Evolutionary conservation across 2,888 invertebrate genomes (phyloP), one percentile per base, ranked within the genome.

Genomic region (Drosophila atripex): DNA sequence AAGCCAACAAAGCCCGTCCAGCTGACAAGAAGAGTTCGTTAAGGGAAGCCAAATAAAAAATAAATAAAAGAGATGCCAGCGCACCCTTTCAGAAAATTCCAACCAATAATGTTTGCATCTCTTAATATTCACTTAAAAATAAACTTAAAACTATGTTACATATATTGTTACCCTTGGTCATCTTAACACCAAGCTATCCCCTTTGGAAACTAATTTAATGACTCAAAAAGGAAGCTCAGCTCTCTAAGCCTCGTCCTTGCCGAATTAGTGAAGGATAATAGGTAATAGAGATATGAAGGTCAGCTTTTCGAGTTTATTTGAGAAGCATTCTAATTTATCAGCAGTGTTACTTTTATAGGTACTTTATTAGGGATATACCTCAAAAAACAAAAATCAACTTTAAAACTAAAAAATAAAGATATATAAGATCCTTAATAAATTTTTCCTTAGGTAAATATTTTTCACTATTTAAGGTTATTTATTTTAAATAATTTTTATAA

Each of bases 1-100:
- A 80, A 84, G 78, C 54, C 49, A 66, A 35, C 35, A 35, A 64
- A 58, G 57, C 63, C 65, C 59, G 53, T 41, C 54, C 75, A 51
- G 75, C 61, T 64, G 55, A 73, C 60, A 57, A 49, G 43, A 59
- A 32, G 54, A 50, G 70, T 64, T 64, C 63, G 63, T 64, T 64
- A 64, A 50, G 51, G 52, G 32, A 66, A 60, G 30, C 47, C 43
- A 45, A 68, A 53, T 76, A 49, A 71, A 59, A 49, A 71, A 59
- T 50, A 55, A 66, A 66, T 30, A 60, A 59, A 43, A 38, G 38
- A 46, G 38, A 41, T 51, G 25, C 21, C 43, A 47, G 38, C 35
- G 35, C 35, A 35, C 35, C 35, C 35, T n/a, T 35, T 35, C 14
- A 35, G 14, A 35, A 66, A 30, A 16, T 25, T 25, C 14, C 51